Conservation (phyloP, 2,888 invertebrate species). For the Hedychridium roseum region DNA sequence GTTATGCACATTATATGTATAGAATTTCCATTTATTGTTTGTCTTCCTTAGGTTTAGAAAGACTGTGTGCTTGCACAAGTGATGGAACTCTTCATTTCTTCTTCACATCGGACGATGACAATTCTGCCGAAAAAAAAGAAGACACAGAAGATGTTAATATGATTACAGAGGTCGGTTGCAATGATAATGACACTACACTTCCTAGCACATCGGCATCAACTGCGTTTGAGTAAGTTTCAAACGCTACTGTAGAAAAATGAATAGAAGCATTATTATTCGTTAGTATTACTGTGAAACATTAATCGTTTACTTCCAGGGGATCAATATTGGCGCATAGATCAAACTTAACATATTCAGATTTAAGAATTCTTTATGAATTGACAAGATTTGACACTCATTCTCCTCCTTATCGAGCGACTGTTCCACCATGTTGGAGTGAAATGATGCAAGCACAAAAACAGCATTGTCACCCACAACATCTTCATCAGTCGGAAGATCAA, state of each 20-base stretch:
- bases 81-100: slow-evolving; percentile 85
- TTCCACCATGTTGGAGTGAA: slow-evolving; percentile 93
- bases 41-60: slow-evolving; percentile 75
- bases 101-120: slow-evolving; percentile 78
- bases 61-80: slow-evolving; percentile 84
- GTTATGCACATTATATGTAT: not conserved
- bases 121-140: slow-evolving; percentile 76
- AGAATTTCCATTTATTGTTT: slow-evolving; percentile 1
- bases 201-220: slow-evolving; percentile 59
- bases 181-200: slow-evolving; percentile 39
- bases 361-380: slow-evolving; percentile 76
- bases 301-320: slow-evolving; percentile 34
- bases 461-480: slow-evolving; percentile 84
- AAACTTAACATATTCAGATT: slow-evolving; percentile 68
- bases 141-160: slow-evolving; percentile 69
- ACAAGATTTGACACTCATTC: slow-evolving; percentile 79
- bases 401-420: slow-evolving; percentile 83
- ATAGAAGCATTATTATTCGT: not conserved
- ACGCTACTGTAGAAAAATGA: not conserved
- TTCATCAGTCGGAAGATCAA: slow-evolving; percentile 73
- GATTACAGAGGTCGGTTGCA: slow-evolving; percentile 45
- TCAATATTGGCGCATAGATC: slow-evolving; percentile 68
- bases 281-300: not conserved
- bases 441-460: slow-evolving; percentile 91
- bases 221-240: slow-evolving; percentile 44